Evolutionary conservation across 2,113 vertebrate genomes (phyloP).

Genomic region (Lepisosteus osseus): DNA sequence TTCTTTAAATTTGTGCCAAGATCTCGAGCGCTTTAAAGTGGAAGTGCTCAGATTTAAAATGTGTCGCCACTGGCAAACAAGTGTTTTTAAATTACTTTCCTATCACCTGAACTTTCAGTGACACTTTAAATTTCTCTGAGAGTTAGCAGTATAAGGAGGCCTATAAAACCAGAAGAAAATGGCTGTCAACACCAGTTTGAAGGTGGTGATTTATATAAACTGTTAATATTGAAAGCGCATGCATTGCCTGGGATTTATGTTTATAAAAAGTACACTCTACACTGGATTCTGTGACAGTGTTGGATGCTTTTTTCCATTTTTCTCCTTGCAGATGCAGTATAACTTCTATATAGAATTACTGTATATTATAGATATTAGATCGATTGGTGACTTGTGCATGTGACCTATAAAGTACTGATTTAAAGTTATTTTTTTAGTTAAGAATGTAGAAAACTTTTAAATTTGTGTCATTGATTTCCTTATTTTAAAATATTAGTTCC

Average conservation of each 20-base stretch:
- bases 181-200: background rate
- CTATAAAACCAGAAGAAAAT: background rate
- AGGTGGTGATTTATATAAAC: background rate
- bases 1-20: background rate
- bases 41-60: background rate
- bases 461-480: no score
- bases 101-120: background rate
- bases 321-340: no score
- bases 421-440: no score
- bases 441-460: no score
- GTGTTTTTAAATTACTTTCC: background rate
- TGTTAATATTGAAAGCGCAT: background rate
- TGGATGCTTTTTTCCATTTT: no score
- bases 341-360: no score
- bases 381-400: no score
- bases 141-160: background rate
- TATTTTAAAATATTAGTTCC: background rate
- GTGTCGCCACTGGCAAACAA: background rate
- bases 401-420: no score
- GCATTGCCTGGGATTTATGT: no score
- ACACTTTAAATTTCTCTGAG: background rate
- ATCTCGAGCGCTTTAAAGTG: background rate
- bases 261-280: no score
- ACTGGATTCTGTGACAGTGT: background rate
- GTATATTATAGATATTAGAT: no score